Evolutionary conservation across 1,140 invertebrate genomes (phyloP).

Genomic region (Orius insidiosus): DNA sequence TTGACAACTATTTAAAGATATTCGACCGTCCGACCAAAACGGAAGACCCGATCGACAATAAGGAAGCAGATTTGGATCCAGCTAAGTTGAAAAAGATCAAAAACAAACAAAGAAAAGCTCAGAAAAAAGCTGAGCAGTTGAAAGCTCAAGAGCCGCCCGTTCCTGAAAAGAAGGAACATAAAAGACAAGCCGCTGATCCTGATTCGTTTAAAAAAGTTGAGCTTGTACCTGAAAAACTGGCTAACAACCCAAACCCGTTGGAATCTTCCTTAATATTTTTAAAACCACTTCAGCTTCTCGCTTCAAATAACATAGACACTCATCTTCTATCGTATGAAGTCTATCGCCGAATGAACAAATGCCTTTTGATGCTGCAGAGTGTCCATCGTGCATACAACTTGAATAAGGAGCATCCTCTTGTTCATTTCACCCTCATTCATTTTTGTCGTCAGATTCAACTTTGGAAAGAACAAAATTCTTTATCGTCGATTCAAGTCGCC

Average conservation of each 20-base stretch:
- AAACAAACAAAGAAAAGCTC: constrained; percentile 88
- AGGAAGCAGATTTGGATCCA: constrained; percentile 75
- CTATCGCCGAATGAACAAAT: constrained; percentile 77
- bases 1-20: constrained; percentile 78
- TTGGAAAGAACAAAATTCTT: constrained; percentile 21
- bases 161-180: constrained; percentile 72
- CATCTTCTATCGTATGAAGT: constrained; percentile 95
- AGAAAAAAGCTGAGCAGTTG: constrained; percentile 77
- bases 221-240: constrained; percentile 29
- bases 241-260: constrained; percentile 66
- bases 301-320: constrained; percentile 72
- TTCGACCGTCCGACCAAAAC: constrained; percentile 72
- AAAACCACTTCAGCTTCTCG: constrained; percentile 70
- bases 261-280: constrained; percentile 88
- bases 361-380: constrained; percentile 62
- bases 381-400: constrained; percentile 67
- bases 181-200: constrained; percentile 78
- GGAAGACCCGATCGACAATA: constrained; percentile 53
- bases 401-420: constrained; percentile 50
- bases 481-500: constrained; percentile 43
- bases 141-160: constrained; percentile 56
- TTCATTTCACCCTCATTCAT: constrained; percentile 68
- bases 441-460: constrained; percentile 20
- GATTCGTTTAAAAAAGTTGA: constrained; percentile 25
- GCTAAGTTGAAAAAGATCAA: constrained; percentile 85